Conservation (phyloP, 2,113 vertebrate species). For the Cichladusa arquata region DNA sequence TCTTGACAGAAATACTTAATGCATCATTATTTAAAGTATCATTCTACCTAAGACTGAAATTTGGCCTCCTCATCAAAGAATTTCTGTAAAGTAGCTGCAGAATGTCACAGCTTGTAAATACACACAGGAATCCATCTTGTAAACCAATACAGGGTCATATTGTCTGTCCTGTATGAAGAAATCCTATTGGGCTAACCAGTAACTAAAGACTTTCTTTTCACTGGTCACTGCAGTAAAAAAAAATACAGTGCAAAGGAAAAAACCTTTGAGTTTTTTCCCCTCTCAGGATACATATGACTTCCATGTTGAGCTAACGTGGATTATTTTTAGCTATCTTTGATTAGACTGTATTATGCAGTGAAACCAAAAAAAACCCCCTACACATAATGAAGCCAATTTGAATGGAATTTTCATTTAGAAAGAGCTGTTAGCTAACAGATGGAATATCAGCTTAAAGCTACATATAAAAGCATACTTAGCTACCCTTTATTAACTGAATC, state of each 20-base stretch:
- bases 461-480: not conserved
- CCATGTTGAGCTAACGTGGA: not conserved
- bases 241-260: not conserved
- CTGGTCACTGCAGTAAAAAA: not conserved
- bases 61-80: not conserved
- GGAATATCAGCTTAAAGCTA: not conserved
- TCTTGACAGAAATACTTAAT: not conserved
- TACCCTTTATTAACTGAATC: not conserved
- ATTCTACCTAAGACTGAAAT: not conserved
- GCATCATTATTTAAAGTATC: not conserved
- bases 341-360: not conserved
- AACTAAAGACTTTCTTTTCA: not conserved
- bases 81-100: not conserved
- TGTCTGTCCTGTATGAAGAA: not conserved
- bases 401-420: not conserved
- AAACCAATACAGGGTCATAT: not conserved
- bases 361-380: not conserved
- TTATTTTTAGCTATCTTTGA: constrained; percentile 5
- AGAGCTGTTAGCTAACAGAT: not conserved
- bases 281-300: not conserved
- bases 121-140: not conserved
- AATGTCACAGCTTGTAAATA: not conserved
- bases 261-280: not conserved
- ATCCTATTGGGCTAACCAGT: not conserved
- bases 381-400: not conserved